phyloP scores from a whole-genome alignment of 2,113 vertebrate species.

The Tretioscincus oriximinensis region DNA sequence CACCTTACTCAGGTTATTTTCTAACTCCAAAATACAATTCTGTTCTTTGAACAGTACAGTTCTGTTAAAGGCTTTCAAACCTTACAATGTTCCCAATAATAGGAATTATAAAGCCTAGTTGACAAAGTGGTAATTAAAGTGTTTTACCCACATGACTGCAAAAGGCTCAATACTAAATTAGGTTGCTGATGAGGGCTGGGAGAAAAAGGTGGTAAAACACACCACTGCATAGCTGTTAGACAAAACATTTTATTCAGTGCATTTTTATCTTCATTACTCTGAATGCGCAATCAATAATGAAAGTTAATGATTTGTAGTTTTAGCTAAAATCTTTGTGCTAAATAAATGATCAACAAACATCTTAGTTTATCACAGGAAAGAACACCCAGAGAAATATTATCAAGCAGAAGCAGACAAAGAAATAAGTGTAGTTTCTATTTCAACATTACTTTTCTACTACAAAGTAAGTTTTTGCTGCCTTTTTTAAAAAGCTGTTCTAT shows the following conservation, averaged over 20 bases:
- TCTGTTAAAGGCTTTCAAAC: conserved; percentile 67
- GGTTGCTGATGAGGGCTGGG: conserved; percentile 73
- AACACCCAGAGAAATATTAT: conserved; percentile 58
- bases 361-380: conserved; percentile 61
- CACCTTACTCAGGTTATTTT: conserved; percentile 60
- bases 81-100: conserved; percentile 67
- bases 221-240: conserved; percentile 75
- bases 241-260: conserved; percentile 74
- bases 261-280: conserved; percentile 72
- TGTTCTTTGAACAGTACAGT: conserved; percentile 62
- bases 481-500: conserved; percentile 21
- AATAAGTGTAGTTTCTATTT: conserved; percentile 45
- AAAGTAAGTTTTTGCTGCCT: conserved; percentile 22
- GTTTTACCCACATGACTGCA: conserved; percentile 73
- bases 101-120: conserved; percentile 70
- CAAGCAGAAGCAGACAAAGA: conserved; percentile 61
- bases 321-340: conserved; percentile 73
- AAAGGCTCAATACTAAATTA: conserved; percentile 73
- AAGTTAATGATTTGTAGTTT: conserved; percentile 74
- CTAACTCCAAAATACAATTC: conserved; percentile 64
- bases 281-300: conserved; percentile 67
- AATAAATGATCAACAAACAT: conserved; percentile 76
- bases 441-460: conserved; percentile 35
- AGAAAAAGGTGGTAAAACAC: conserved; percentile 78
- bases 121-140: conserved; percentile 75